Evolutionary conservation across 1,140 invertebrate genomes (phyloP).

Genomic region (Drosophila baimaii): DNA sequence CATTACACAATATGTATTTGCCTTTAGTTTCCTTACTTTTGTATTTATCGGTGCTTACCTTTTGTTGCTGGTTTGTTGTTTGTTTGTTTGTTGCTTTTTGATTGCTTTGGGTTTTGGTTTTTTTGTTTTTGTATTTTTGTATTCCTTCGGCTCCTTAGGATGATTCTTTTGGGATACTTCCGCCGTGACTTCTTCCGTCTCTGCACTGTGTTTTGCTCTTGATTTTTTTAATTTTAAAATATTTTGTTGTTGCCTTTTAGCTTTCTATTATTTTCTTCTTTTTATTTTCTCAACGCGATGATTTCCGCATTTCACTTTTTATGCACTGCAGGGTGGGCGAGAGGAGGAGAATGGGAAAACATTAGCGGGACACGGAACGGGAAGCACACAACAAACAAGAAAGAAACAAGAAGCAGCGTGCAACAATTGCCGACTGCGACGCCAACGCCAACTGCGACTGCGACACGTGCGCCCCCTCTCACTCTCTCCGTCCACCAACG

Average conservation of each 20-base stretch:
- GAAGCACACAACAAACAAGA: slow-evolving; percentile 59
- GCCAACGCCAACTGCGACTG: neutral
- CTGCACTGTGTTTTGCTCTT: slow-evolving; percentile 23
- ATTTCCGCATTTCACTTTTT: slow-evolving; percentile 62
- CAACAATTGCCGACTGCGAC: slow-evolving; percentile 49
- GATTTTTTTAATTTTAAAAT: slow-evolving; percentile 2
- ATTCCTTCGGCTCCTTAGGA: slow-evolving; percentile 20
- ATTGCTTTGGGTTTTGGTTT: slow-evolving; percentile 46
- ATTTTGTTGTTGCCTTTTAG: neutral
- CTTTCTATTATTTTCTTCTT: slow-evolving; percentile 12
- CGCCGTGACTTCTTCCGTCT: slow-evolving; percentile 6
- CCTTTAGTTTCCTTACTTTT: slow-evolving; percentile 4
- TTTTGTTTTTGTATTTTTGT: slow-evolving; percentile 22
- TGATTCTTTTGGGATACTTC: slow-evolving; percentile 13
- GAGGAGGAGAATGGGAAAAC: slow-evolving; percentile 11
- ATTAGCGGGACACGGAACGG: slow-evolving; percentile 34
- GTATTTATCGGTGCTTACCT: slow-evolving; percentile 40
- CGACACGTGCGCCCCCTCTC: slow-evolving; percentile 16
- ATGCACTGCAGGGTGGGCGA: slow-evolving; percentile 44
- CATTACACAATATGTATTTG: slow-evolving; percentile 74
- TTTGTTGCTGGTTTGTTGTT: slow-evolving; percentile 43
- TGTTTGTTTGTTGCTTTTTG: slow-evolving; percentile 50
- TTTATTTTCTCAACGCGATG: slow-evolving; percentile 47
- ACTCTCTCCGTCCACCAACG: slow-evolving; percentile 2
- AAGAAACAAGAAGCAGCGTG: slow-evolving; percentile 43